Evolutionary conservation across 1,140 invertebrate species (phyloP).

Genomic region (Neodiprion lecontei): DNA sequence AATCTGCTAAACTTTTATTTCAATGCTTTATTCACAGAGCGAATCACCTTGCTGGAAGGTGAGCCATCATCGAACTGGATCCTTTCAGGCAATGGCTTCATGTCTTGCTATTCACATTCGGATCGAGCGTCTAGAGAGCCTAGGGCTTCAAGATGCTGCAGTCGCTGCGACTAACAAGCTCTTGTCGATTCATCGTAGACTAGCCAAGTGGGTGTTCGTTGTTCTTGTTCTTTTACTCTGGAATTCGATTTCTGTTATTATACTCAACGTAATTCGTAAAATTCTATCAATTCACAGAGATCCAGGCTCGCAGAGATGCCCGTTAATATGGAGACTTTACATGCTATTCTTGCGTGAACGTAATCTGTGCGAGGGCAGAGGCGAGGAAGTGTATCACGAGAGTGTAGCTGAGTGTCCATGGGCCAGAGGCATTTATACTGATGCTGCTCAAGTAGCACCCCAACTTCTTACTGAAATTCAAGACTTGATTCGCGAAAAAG

Average conservation of each 20-base stretch:
- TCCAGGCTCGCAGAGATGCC: constrained; percentile 58
- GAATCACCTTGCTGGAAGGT: constrained; percentile 52
- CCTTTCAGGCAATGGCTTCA: constrained; percentile 48
- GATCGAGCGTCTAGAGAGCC: constrained; percentile 38
- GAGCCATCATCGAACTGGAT: constrained; percentile 31
- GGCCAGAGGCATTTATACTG: constrained; percentile 63
- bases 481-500: constrained; percentile 75
- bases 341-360: constrained; percentile 61
- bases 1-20: not conserved
- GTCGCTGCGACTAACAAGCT: constrained; percentile 49
- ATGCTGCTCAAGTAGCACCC: constrained; percentile 60
- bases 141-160: constrained; percentile 34
- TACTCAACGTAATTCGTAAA: not conserved
- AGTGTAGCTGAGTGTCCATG: constrained; percentile 68
- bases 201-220: constrained; percentile 38
- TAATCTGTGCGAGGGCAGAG: constrained; percentile 52
- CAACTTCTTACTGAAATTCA: constrained; percentile 67
- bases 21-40: constrained; percentile 42
- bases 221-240: not conserved
- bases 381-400: constrained; percentile 55
- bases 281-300: constrained; percentile 36
- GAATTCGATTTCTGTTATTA: constrained; percentile 15
- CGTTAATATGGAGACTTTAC: constrained; percentile 66
- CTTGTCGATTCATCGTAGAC: constrained; percentile 46
- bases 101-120: constrained; percentile 49